Evolutionary conservation across 2,797 vertebrate species (phyloP).

Genomic region (Dallia pectoralis): DNA sequence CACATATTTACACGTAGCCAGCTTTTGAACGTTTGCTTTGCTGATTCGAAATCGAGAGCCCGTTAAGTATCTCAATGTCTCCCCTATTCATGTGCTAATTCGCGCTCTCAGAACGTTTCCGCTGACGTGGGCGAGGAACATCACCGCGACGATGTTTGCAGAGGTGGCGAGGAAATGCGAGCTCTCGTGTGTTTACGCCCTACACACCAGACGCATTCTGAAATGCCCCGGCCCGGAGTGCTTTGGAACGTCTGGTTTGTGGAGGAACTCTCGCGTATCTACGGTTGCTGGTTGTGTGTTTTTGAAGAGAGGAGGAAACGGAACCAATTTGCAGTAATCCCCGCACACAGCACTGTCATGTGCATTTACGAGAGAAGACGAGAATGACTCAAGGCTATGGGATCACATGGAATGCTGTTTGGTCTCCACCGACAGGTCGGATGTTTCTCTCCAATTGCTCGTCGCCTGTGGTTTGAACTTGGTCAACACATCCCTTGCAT

Average conservation of each 20-base stretch:
- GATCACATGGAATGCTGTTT: conserved; percentile 16
- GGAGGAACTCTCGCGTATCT: conserved; percentile 1
- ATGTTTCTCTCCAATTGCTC: background rate
- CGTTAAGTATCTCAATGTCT: conserved; percentile 12
- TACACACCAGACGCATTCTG: conserved; percentile 1
- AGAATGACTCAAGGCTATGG: conserved; percentile 33
- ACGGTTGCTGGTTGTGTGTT: conserved; percentile 16
- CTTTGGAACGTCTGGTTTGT: conserved; percentile 1
- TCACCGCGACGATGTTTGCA: conserved; percentile 33
- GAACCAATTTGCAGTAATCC: conserved; percentile 32
- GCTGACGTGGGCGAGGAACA: conserved; percentile 33
- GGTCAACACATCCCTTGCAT: background rate
- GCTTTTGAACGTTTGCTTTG: background rate
- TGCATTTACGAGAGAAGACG: conserved; percentile 33
- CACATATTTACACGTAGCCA: background rate
- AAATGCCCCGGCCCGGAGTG: background rate
- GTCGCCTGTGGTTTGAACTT: background rate
- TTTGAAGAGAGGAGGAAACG: conserved; percentile 23
- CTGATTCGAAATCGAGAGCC: conserved; percentile 7
- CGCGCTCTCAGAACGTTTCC: conserved; percentile 9
- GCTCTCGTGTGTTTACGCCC: conserved; percentile 28
- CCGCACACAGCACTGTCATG: conserved; percentile 29
- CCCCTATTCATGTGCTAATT: conserved; percentile 18
- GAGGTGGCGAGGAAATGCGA: conserved; percentile 11
- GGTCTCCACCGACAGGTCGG: conserved; percentile 17